Percentiles rank a stretch among this genome's conserved stretches.
These are phyloP conservation scores for Drosophila merina DNA, from an alignment of 2,888 invertebrate species.

Conservation along the genomic window DNA sequence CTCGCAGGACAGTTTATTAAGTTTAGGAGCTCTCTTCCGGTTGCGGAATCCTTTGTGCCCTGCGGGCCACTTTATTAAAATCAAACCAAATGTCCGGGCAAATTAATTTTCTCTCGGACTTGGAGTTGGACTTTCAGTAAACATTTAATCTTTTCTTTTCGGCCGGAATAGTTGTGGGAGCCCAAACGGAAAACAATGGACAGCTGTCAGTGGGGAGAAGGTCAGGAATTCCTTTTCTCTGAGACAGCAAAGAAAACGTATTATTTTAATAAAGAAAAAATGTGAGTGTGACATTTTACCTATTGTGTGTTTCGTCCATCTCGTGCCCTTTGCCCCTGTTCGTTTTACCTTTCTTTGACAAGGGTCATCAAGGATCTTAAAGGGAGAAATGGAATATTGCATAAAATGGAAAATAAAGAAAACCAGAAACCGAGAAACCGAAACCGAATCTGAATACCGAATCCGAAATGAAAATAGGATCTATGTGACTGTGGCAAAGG, in stretches of 20 bases:
- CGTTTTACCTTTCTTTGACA: constrained; percentile 49
- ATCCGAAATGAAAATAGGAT: constrained; percentile 37
- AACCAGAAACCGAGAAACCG: constrained; percentile 3
- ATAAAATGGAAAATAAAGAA: constrained; percentile 3
- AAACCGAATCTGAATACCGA: constrained; percentile 33
- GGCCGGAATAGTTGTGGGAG: constrained; percentile 30
- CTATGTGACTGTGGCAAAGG: constrained; percentile 57
- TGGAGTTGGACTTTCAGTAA: constrained; percentile 44
- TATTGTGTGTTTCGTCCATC: constrained; percentile 41
- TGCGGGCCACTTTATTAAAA: constrained; percentile 73
- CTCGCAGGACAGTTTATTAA: constrained; percentile 65
- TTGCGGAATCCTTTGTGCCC: constrained; percentile 30
- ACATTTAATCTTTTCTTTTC: constrained; percentile 58
- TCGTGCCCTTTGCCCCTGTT: not conserved
- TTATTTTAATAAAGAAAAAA: constrained; percentile 75
- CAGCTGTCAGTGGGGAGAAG: constrained; percentile 58
- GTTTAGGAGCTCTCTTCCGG: constrained; percentile 37
- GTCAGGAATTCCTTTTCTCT: constrained; percentile 10
- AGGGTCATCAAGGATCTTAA: constrained; percentile 59
- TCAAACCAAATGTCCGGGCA: constrained; percentile 69
- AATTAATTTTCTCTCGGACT: constrained; percentile 62
- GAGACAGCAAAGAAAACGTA: constrained; percentile 22
- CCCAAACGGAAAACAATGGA: constrained; percentile 25
- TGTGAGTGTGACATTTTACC: constrained; percentile 73
- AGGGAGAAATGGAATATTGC: constrained; percentile 10